A percentile compares a stretch with the other conserved stretches of the same genome.
Evolutionary conservation across 92 coral and sea anemone species (phyloP).

Genomic region (Epizoanthus scotinus): DNA sequence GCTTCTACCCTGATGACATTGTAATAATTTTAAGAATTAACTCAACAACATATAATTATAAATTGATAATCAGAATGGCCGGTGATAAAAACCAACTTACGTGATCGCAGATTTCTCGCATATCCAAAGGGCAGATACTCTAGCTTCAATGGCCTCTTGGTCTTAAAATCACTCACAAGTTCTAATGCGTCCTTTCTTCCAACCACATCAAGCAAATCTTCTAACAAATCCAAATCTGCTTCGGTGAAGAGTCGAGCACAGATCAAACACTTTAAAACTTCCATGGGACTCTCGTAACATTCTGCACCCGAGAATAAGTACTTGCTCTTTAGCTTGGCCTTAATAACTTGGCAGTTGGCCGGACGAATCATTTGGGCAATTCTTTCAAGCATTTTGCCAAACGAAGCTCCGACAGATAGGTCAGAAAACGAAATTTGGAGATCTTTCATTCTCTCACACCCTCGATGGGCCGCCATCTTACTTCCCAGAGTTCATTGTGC

Average conservation of each 20-base stretch:
- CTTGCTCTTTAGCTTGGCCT: conserved; percentile 55
- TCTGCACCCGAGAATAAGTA: conserved; percentile 54
- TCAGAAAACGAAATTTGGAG: conserved; percentile 22
- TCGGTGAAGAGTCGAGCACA: conserved; percentile 47
- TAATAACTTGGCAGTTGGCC: conserved; percentile 49
- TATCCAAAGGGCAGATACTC: conserved; percentile 36
- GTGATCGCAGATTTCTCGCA: conserved; percentile 13
- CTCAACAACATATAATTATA: not conserved
- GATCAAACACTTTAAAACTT: conserved; percentile 44
- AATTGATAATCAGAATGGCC: not conserved
- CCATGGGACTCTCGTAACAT: conserved; percentile 28
- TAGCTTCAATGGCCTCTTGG: conserved; percentile 40
- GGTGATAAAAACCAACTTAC: conserved; percentile 8
- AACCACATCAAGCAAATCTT: conserved; percentile 61
- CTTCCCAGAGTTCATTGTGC: conserved; percentile 24
- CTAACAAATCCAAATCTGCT: conserved; percentile 65
- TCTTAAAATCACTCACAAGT: conserved; percentile 48
- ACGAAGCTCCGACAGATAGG: conserved; percentile 13
- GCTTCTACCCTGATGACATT: not conserved
- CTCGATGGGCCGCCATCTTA: conserved; percentile 23
- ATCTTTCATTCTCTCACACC: conserved; percentile 15
- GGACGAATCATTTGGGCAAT: not conserved
- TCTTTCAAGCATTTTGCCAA: conserved; percentile 27
- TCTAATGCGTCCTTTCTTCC: conserved; percentile 48
- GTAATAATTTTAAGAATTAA: not conserved